phyloP scores from a whole-genome alignment of 2,113 vertebrate species.

The Cervus canadensis region DNA sequence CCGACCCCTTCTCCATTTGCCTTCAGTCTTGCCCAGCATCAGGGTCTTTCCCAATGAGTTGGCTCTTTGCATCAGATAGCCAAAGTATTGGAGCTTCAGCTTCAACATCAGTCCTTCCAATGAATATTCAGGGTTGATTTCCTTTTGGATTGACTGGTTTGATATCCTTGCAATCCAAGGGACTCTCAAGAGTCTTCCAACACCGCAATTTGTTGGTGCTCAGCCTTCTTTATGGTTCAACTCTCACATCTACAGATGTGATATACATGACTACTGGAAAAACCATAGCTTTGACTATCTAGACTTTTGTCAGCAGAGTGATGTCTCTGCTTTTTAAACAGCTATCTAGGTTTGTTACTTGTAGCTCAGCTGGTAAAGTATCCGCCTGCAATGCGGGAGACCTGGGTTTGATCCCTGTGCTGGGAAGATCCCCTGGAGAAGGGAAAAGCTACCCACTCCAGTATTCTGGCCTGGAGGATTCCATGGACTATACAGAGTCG shows the following conservation, averaged over 20 bases:
- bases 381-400: not conserved
- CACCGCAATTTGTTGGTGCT: not conserved
- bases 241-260: not conserved
- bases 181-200: not conserved
- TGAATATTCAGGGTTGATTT: not conserved
- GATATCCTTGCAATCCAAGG: not conserved
- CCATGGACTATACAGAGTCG: not conserved
- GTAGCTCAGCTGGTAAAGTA: not conserved
- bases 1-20: not conserved
- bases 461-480: not conserved
- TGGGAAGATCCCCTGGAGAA: not conserved
- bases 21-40: not conserved
- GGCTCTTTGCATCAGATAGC: not conserved
- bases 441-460: not conserved
- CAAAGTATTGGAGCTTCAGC: not conserved
- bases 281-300: not conserved
- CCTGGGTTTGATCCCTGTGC: not conserved
- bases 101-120: not conserved
- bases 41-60: not conserved
- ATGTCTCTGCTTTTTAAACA: not conserved
- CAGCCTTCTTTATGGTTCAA: not conserved
- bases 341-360: not conserved
- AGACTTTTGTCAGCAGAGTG: not conserved
- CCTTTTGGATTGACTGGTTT: not conserved
- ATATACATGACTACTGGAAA: not conserved